Conservation (phyloP, 2,797 vertebrate genomes). For the Cercopithecus mitis region DNA sequence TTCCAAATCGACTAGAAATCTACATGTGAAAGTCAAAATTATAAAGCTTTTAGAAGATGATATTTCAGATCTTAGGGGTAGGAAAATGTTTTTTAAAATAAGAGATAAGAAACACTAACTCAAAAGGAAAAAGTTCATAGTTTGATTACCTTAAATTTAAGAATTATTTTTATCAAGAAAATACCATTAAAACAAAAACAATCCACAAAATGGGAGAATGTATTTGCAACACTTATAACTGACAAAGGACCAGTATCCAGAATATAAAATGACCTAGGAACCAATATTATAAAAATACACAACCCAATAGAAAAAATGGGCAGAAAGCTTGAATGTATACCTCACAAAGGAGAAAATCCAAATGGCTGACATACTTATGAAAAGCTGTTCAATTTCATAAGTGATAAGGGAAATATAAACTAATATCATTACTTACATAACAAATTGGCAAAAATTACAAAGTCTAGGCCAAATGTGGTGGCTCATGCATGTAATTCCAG, state of each 20-base stretch:
- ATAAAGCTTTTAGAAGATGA: no score
- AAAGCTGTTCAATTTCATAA: background rate
- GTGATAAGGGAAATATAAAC: background rate
- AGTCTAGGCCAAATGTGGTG: background rate
- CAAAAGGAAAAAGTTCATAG: no score
- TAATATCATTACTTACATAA: background rate
- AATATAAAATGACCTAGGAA: no score
- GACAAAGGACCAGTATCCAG: background rate
- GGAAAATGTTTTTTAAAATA: no score
- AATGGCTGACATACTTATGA: background rate
- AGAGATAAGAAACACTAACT: no score
- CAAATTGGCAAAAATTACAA: background rate
- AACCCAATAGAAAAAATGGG: background rate
- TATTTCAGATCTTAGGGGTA: no score
- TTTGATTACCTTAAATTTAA: no score
- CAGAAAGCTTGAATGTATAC: background rate
- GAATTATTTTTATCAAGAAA: background rate
- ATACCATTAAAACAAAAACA: background rate
- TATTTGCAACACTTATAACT: background rate
- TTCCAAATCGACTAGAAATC: no score
- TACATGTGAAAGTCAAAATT: no score
- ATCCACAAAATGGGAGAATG: background rate
- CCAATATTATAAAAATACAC: background rate
- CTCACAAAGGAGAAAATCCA: background rate
- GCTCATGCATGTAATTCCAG: no score